These are phyloP conservation scores for Drosophila watanabei DNA, from an alignment of 1,140 invertebrate species.

Conservation along the genomic window DNA sequence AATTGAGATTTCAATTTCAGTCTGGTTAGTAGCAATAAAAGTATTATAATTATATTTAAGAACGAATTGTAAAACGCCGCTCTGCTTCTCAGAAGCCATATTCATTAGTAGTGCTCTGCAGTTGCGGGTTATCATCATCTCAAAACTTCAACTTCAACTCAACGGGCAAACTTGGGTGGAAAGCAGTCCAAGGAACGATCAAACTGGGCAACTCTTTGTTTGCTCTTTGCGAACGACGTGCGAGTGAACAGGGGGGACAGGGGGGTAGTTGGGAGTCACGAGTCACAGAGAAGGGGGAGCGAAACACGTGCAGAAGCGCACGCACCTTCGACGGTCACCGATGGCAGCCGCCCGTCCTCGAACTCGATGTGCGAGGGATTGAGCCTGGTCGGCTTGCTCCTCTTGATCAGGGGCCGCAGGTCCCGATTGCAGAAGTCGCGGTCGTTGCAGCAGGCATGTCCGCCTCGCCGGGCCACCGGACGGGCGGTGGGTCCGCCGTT, in stretches of 20 bases:
- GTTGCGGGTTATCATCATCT: constrained; percentile 63
- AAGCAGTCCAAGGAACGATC: constrained; percentile 64
- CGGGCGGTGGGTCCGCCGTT: constrained; percentile 78
- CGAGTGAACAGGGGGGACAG: constrained; percentile 38
- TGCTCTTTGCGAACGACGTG: constrained; percentile 59
- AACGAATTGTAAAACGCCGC: constrained; percentile 34
- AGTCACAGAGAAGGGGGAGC: constrained; percentile 21
- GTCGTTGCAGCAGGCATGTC: constrained; percentile 87
- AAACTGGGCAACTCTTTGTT: constrained; percentile 55
- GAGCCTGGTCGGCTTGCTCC: constrained; percentile 12
- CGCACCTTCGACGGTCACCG: constrained; percentile 74
- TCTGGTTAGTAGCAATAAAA: constrained; percentile 75
- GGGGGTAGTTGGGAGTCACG: constrained; percentile 9
- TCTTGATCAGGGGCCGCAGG: constrained; percentile 71
- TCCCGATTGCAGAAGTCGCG: constrained; percentile 89
- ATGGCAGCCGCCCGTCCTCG: constrained; percentile 12
- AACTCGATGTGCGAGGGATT: constrained; percentile 10
- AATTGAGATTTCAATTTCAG: constrained; percentile 70
- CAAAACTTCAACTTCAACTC: constrained; percentile 67
- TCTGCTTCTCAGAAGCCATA: constrained; percentile 31
- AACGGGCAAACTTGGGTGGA: constrained; percentile 61
- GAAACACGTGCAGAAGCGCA: constrained; percentile 68
- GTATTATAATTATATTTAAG: constrained; percentile 54
- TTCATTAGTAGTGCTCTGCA: constrained; percentile 73
- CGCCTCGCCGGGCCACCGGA: constrained; percentile 69